A percentile compares a stretch with the other conserved stretches of the same genome.
phyloP scores from a whole-genome alignment of 2,113 vertebrate genomes.

The Rhabdomys dilectus region DNA sequence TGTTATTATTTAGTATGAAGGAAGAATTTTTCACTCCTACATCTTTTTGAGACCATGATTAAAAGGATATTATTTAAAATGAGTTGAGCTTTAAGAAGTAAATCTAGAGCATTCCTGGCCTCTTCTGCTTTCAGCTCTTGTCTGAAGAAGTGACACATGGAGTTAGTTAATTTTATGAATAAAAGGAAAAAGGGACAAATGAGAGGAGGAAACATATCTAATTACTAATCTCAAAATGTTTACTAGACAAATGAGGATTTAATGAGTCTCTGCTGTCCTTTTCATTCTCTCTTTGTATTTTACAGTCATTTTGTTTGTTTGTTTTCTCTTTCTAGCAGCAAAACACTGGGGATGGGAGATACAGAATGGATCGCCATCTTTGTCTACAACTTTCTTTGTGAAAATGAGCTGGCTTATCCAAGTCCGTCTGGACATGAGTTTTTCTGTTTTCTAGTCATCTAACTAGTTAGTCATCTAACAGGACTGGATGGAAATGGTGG shows the following conservation, averaged over 20 bases:
- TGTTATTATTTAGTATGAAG: background rate
- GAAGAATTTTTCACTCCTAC: background rate
- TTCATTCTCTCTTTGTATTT: background rate
- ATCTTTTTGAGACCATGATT: background rate
- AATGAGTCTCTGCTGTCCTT: background rate
- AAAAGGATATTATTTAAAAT: constrained; percentile 18
- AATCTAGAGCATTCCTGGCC: background rate
- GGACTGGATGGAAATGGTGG: background rate
- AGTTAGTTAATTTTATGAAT: constrained; percentile 22
- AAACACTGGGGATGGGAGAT: background rate
- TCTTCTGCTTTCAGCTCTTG: background rate
- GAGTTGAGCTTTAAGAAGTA: background rate
- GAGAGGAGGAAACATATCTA: background rate
- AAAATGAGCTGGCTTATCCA: background rate
- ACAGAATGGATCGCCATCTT: background rate
- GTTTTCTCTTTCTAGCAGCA: background rate
- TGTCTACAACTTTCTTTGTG: background rate
- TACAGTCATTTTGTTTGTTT: background rate
- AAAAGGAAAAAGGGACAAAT: background rate
- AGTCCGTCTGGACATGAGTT: background rate
- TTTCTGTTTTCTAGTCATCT: background rate
- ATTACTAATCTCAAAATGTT: constrained; percentile 41
- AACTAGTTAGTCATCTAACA: constrained; percentile 11
- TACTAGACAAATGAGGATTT: background rate
- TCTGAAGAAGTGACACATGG: background rate